Evolutionary conservation across 2,888 invertebrate genomes (phyloP), one percentile per base, ranked within the genome.

Genomic region (Diaprepes abbreviatus): DNA sequence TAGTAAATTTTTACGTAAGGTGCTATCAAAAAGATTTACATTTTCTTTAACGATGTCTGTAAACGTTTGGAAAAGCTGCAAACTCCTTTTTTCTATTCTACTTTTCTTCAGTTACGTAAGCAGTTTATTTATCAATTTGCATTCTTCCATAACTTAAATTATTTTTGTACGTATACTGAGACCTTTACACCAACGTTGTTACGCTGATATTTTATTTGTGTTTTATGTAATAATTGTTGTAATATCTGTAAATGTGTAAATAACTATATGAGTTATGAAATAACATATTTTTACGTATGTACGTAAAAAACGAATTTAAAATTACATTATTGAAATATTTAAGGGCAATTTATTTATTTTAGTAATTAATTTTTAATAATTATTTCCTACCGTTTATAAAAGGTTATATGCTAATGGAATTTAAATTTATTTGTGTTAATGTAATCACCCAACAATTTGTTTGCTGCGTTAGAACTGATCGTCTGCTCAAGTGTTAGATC

Each of bases 401-500:
- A n/a, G n/a, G n/a, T n/a, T n/a, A n/a, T n/a, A n/a, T n/a, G n/a
- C n/a, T n/a, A n/a, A n/a, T n/a, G n/a, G n/a, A n/a, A n/a, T n/a
- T 28, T 28, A 28, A 28, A 28, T 28, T 28, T 28, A 28, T 28
- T 28, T 6, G 28, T 3, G 6, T 28, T 28, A 6, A 4, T 6
- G 28, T 4, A 28, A 3, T 28, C 28, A 28, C 3, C 3, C 3
- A 28, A 4, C 6, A 28, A 4, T 6, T 28, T 3, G 3, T 28
- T 6, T 28, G 3, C 6, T 28, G 70, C 70, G 3, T 70, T 66
- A 5, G 66, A 59, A 36, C 67, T 70, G 1, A 50, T 38, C 0
- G 69, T 66, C 71, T 81, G 79, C 63, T 82, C 19, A 2, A 38
- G 6, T 7, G 17, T 24, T 6, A 38, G 58, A 70, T 82, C 82